A percentile compares a stretch with the other conserved stretches of the same genome.
Evolutionary conservation across 2,113 vertebrate species (phyloP).

Genomic region (Acrocephalus arundinaceus): DNA sequence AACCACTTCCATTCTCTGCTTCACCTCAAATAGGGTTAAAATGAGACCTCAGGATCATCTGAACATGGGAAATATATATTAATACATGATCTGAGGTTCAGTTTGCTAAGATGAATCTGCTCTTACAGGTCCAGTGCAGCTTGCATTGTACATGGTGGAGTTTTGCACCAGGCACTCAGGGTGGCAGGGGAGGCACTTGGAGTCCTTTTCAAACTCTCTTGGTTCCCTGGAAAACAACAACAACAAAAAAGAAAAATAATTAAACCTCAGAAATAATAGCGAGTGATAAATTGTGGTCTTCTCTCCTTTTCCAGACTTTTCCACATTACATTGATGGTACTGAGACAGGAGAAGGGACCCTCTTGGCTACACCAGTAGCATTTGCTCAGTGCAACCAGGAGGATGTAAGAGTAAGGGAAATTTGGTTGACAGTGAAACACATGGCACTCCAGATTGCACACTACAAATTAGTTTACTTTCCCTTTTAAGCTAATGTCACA

Average conservation of each 20-base stretch:
- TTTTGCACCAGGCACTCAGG: slow-evolving; percentile 77
- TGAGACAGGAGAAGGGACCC: background rate
- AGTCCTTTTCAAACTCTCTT: slow-evolving; percentile 76
- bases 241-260: background rate
- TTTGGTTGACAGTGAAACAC: background rate
- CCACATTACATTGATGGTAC: background rate
- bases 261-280: background rate
- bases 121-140: slow-evolving; percentile 83
- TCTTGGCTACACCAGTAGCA: background rate
- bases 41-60: background rate
- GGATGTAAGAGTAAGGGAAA: background rate
- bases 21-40: background rate
- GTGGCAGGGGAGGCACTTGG: slow-evolving; percentile 81
- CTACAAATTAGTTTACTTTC: background rate
- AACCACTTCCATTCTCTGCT: background rate
- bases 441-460: background rate
- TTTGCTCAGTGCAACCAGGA: background rate
- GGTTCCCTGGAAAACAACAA: slow-evolving; percentile 69
- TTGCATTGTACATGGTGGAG: slow-evolving; percentile 32
- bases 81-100: background rate
- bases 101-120: background rate
- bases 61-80: background rate
- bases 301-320: background rate
- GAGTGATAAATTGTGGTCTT: background rate
- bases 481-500: background rate